Conservation (phyloP, 2,888 invertebrate species). For the Coenonympha glycerion region DNA sequence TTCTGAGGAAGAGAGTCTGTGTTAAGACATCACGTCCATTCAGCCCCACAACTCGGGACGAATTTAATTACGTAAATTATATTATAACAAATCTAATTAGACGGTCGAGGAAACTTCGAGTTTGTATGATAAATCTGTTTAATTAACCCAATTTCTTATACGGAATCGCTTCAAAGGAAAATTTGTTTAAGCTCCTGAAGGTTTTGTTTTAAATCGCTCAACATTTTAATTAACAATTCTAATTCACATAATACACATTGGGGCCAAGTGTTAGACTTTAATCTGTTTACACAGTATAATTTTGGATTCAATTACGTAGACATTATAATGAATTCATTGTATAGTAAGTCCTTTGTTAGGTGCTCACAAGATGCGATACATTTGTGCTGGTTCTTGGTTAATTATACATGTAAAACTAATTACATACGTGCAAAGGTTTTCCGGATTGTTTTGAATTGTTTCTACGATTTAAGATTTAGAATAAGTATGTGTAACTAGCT, state of each 20-base stretch:
- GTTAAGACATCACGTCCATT: too few species aligned
- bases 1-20: too few species aligned
- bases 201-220: slow-evolving; percentile 1
- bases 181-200: background rate
- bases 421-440: too few species aligned
- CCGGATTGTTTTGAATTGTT: too few species aligned
- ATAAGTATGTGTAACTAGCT: too few species aligned
- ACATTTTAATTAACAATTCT: background rate
- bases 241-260: background rate
- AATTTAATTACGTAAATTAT: background rate
- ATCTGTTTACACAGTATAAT: slow-evolving; percentile 7
- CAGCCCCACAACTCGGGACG: background rate
- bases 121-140: background rate
- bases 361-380: background rate
- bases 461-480: too few species aligned
- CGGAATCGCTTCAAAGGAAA: slow-evolving; percentile 1
- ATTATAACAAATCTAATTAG: slow-evolving; percentile 1
- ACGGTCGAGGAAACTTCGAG: background rate
- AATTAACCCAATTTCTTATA: slow-evolving; percentile 4
- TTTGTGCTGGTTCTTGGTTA: background rate
- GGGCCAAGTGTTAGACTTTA: background rate
- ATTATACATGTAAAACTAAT: background rate
- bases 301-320: slow-evolving; percentile 12
- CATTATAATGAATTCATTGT: slow-evolving; percentile 12
- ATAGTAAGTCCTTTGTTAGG: background rate